These are phyloP conservation scores for Arremon brunneinucha DNA, from an alignment of 2,797 vertebrate genomes.

Conservation along the genomic window DNA sequence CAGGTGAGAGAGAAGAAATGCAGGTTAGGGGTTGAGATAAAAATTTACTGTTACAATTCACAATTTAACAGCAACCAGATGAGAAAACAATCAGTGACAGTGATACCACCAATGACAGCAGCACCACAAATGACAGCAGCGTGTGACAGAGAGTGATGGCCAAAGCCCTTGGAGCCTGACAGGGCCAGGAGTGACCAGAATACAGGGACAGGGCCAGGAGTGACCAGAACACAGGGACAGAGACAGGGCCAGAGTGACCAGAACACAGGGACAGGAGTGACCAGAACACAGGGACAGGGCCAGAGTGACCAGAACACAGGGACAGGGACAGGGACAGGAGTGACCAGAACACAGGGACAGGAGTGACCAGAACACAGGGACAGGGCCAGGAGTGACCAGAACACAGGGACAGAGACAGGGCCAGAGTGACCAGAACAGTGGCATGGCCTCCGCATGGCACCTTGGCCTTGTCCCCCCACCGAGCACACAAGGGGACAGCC, in stretches of 20 bases:
- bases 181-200: no score
- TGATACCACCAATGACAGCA: neutral
- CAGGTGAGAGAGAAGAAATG: neutral
- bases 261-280: no score
- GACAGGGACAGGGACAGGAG: no score
- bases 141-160: no score
- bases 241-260: neutral
- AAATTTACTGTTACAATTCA: neutral
- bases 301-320: no score
- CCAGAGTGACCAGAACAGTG: no score
- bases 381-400: no score
- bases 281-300: no score
- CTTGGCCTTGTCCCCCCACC: neutral
- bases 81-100: neutral
- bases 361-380: no score
- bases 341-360: no score
- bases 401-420: no score
- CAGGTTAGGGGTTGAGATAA: neutral
- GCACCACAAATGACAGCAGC: neutral
- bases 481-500: neutral
- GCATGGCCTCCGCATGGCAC: rapidly evolving
- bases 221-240: no score
- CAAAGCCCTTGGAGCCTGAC: neutral
- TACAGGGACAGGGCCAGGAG: neutral
- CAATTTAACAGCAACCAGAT: neutral